phyloP scores from a whole-genome alignment of 2,888 invertebrate species.

The Leptinotarsa peninsularis region DNA sequence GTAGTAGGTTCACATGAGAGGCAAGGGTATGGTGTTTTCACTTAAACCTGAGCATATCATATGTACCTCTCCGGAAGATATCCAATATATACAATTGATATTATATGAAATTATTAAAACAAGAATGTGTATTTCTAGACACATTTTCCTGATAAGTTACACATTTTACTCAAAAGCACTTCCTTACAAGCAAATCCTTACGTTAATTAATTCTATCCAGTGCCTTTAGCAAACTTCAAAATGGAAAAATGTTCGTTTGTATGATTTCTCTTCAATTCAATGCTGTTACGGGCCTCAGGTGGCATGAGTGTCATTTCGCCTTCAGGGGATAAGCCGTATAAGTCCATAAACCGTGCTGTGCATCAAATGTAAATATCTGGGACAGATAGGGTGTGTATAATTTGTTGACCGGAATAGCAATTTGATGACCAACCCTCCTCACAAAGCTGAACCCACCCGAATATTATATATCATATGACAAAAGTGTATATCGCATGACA shows the following conservation, averaged over 20 bases:
- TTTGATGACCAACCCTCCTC: constrained; percentile 11
- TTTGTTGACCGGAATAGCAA: constrained; percentile 14
- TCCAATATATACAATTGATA: too few species aligned
- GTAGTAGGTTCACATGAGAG: too few species aligned
- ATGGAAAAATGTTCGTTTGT: background rate
- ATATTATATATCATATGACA: constrained; percentile 11
- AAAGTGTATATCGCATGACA: constrained; percentile 15
- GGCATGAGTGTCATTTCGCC: constrained; percentile 8
- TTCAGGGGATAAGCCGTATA: constrained; percentile 6
- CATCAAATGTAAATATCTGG: constrained; percentile 14
- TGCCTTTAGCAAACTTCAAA: background rate
- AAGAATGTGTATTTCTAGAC: too few species aligned
- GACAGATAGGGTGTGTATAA: constrained; percentile 11
- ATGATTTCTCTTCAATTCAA: background rate
- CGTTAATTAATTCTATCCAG: background rate
- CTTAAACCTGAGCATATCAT: too few species aligned
- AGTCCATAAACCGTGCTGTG: constrained; percentile 2
- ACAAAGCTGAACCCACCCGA: constrained; percentile 12
- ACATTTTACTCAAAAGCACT: too few species aligned
- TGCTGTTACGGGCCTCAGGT: constrained; percentile 7
- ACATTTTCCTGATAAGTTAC: too few species aligned
- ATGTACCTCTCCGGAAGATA: too few species aligned
- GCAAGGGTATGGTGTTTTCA: too few species aligned
- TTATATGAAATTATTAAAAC: too few species aligned
- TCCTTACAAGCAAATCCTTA: too few species aligned